Base-by-base conservation (phyloP, 2,113 vertebrate species). In the Asarcornis scutulata region DNA sequence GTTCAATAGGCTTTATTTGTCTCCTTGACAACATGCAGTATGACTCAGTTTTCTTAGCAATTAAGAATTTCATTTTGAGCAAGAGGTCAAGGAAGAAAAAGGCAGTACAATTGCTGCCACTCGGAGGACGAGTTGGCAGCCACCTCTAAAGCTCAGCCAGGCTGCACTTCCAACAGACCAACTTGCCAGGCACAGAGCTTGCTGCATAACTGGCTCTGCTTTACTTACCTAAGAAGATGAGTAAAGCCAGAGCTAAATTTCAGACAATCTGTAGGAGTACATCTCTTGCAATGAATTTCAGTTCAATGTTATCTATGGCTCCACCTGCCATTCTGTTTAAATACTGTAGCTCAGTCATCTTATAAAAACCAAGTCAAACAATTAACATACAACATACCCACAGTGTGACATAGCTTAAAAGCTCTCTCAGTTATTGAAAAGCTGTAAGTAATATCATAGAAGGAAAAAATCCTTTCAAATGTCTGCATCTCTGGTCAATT, bases 251-350 rank as follows among this genome's bases (percentile, higher is more conserved):
- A 13, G 13, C 52, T 7, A 62, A 10, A 14, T 7, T 46, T 3
- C 72, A 77, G 52, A 71, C 80, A 16, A 31, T 3, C 36, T 4
- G 73, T 6, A 55, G 60, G 72, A 81, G 94, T 1, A 17, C 23
- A 6, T 2, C 50, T 17, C 58, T 23, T 2, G 8, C 79, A 23
- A 75, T 18, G 58, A 62, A n/a, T 23, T 64, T 66, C 56, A 6
- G 20, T 11, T 77, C 3, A 6, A 7, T 29, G 27, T 15, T 60
- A 27, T 42, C 94, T 64, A 5, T 7, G 27, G 75, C 91, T 89
- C 88, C 95, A 85, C 96, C 93, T 87, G 96, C 91, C 96, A 56
- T 11, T 29, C 75, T 55, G 77, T 23, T 83, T 31, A 20, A 94
- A 62, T 17, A 66, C 88, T 1, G 66, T 0, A 38, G 67, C 86